Percentiles rank a stretch among this genome's conserved stretches.
These are phyloP conservation scores for Chlorospingus flavigularis DNA, from an alignment of 2,797 vertebrate species.

Conservation along the genomic window DNA sequence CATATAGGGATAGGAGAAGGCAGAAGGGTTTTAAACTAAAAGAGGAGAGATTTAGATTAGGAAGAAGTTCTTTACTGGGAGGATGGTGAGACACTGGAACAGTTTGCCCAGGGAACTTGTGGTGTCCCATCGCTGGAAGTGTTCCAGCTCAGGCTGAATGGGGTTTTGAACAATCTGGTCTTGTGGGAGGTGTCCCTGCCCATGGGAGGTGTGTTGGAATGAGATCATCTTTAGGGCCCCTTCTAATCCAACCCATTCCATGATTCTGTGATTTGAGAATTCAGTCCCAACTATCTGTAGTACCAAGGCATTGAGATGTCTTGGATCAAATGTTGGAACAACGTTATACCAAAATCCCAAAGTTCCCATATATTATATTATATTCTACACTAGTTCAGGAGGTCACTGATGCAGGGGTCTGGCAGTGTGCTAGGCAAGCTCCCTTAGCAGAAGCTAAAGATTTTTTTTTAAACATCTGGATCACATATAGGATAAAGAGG, in stretches of 20 bases:
- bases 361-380: neutral
- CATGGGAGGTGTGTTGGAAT: fast-evolving
- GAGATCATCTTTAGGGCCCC: neutral
- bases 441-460: neutral
- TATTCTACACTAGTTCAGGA: neutral
- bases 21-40: neutral
- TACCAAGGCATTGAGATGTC: neutral
- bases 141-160: neutral
- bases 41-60: neutral
- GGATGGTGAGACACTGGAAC: neutral
- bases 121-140: neutral
- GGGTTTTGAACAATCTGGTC: neutral
- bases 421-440: neutral
- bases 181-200: neutral
- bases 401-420: neutral
- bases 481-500: neutral
- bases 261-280: neutral
- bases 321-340: fast-evolving
- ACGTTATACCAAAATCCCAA: neutral
- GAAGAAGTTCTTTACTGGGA: neutral
- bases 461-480: neutral
- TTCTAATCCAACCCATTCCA: neutral
- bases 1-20: neutral
- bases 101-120: neutral
- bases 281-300: neutral